phyloP scores from a whole-genome alignment of 1,140 invertebrate genomes.

The Gryon sp. region DNA sequence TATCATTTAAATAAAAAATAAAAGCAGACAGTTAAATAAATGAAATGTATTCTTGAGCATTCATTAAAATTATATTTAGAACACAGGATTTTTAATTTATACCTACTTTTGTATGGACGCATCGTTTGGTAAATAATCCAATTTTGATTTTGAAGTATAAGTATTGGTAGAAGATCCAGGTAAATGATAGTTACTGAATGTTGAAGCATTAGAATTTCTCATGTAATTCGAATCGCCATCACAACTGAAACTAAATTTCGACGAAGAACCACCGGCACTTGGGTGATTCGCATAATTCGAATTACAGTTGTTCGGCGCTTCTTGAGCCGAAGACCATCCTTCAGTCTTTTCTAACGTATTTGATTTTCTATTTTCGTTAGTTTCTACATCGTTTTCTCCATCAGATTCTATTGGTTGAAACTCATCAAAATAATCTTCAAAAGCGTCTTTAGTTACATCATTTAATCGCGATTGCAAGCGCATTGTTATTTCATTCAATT shows the following conservation, averaged over 20 bases:
- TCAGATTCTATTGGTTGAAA: conserved; percentile 76
- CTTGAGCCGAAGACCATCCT: conserved; percentile 26
- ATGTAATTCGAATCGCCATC: conserved; percentile 20
- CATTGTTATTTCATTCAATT: conserved; percentile 83
- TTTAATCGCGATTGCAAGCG: conserved; percentile 80
- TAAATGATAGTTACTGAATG: conserved; percentile 10
- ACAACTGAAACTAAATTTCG: conserved; percentile 17
- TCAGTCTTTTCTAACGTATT: conserved; percentile 18
- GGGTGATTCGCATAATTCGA: conserved; percentile 5
- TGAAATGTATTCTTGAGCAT: too few species aligned
- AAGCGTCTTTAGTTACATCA: conserved; percentile 81
- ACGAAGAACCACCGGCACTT: conserved; percentile 5
- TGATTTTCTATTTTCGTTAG: conserved; percentile 28
- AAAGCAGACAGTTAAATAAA: too few species aligned
- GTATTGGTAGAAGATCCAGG: background rate
- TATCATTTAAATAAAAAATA: too few species aligned
- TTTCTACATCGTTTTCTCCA: conserved; percentile 51
- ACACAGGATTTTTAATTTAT: background rate
- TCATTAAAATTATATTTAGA: too few species aligned
- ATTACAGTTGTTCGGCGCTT: conserved; percentile 17
- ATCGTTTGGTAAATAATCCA: conserved; percentile 24
- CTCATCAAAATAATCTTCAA: conserved; percentile 80
- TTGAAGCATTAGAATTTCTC: conserved; percentile 21
- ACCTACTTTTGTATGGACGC: conserved; percentile 18
- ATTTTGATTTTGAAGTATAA: conserved; percentile 10